phyloP scores from a whole-genome alignment of 2,113 vertebrate species.

The Pseudolaguvia tuberculata region DNA sequence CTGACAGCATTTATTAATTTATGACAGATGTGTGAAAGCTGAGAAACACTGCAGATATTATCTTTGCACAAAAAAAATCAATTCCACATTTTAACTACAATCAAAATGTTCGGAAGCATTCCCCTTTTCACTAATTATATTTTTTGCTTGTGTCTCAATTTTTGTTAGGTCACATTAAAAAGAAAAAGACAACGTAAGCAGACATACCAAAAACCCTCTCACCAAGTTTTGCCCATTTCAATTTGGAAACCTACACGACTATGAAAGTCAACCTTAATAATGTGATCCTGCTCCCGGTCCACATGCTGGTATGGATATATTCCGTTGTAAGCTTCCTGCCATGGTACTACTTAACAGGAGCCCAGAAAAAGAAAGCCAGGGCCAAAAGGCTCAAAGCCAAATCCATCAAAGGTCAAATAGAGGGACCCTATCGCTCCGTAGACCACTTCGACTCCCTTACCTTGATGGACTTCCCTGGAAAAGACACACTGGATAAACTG shows the following conservation, averaged over 20 bases:
- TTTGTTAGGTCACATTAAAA: conserved; percentile 16
- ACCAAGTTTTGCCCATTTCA: conserved; percentile 9
- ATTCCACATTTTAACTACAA: not conserved
- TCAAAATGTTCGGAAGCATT: not conserved
- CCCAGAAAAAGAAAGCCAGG: conserved; percentile 77
- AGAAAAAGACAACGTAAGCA: not conserved
- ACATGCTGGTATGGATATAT: conserved; percentile 89
- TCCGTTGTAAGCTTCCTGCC: conserved; percentile 89
- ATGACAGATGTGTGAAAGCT: not conserved
- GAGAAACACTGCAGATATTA: not conserved
- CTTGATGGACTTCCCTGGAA: conserved; percentile 83
- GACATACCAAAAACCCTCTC: not conserved
- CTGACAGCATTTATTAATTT: not conserved
- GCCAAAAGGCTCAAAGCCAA: conserved; percentile 86
- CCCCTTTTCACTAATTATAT: not conserved
- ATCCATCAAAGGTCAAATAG: conserved; percentile 68
- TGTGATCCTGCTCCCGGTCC: conserved; percentile 83
- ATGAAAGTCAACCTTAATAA: conserved; percentile 74
- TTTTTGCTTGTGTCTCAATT: not conserved
- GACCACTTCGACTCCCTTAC: conserved; percentile 83
- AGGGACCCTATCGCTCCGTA: conserved; percentile 88
- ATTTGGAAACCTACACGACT: conserved; percentile 65
- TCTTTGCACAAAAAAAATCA: not conserved
- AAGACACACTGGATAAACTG: conserved; percentile 89
- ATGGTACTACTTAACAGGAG: conserved; percentile 92